A percentile compares a stretch with the other conserved stretches of the same genome.
These are phyloP conservation scores for Drosophila rhopaloa DNA, from an alignment of 1,140 invertebrate species.

Conservation along the genomic window DNA sequence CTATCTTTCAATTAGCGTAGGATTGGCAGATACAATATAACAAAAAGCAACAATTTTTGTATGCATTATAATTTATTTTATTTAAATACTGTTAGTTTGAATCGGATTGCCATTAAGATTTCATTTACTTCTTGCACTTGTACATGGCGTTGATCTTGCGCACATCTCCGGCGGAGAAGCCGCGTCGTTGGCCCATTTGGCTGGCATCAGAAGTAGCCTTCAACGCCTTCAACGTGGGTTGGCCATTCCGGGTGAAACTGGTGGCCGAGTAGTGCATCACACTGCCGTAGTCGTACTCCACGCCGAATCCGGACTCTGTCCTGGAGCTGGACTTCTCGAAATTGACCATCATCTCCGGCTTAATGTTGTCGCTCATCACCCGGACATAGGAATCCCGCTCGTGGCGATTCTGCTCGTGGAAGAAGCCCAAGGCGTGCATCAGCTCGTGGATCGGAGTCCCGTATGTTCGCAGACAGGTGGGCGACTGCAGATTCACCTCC, in stretches of 20 bases:
- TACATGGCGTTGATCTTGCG: constrained; percentile 91
- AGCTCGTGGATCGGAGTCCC: constrained; percentile 93
- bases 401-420: constrained; percentile 93
- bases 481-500: constrained; percentile 84
- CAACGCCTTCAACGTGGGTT: constrained; percentile 87
- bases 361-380: constrained; percentile 90
- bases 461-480: constrained; percentile 89
- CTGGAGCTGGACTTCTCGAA: constrained; percentile 88
- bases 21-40: too few relatives aligned
- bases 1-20: too few relatives aligned
- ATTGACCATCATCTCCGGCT: constrained; percentile 88
- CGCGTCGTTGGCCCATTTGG: constrained; percentile 88
- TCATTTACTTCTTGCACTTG: constrained; percentile 85
- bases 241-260: constrained; percentile 90
- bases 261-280: constrained; percentile 92
- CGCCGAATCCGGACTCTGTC: constrained; percentile 86
- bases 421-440: constrained; percentile 93
- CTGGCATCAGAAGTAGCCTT: constrained; percentile 53
- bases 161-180: constrained; percentile 89
- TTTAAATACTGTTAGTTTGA: not conserved
- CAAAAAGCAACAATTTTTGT: not conserved
- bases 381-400: constrained; percentile 91
- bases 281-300: constrained; percentile 91
- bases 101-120: not conserved
- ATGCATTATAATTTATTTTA: not conserved